These are phyloP conservation scores for Grammomys dolichurus DNA, from an alignment of 2,113 vertebrate species.

Conservation along the genomic window DNA sequence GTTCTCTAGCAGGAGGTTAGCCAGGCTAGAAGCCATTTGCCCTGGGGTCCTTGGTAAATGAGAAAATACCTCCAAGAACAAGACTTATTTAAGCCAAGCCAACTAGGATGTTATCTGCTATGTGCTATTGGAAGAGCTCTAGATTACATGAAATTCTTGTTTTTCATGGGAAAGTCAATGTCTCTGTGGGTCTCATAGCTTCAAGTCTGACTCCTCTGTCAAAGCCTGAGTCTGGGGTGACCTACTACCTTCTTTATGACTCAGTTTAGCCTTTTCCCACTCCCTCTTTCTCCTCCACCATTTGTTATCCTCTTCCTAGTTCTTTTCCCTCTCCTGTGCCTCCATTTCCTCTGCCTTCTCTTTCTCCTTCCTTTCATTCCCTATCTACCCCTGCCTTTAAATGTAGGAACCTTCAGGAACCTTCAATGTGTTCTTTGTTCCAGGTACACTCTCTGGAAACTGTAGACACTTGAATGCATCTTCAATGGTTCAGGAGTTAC, in stretches of 20 bases:
- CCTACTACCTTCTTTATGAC: background rate
- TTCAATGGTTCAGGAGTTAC: background rate
- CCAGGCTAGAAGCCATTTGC: background rate
- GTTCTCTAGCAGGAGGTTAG: background rate
- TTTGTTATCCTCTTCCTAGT: background rate
- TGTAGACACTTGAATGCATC: background rate
- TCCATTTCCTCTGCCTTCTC: background rate
- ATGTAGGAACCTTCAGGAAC: background rate
- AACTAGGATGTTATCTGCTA: background rate
- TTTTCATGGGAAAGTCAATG: background rate
- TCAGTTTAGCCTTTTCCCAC: background rate
- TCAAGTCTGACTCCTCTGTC: background rate
- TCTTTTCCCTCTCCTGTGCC: background rate
- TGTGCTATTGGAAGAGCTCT: background rate
- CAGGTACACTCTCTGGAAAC: background rate
- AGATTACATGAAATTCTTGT: background rate
- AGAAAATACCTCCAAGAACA: background rate
- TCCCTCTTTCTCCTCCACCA: too few relatives aligned
- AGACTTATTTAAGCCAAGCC: conserved; percentile 19
- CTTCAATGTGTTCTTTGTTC: background rate
- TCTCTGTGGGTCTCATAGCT: background rate
- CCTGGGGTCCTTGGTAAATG: background rate
- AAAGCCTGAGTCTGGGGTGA: background rate
- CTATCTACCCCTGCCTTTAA: background rate
- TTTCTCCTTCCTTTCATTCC: background rate